phyloP scores from a whole-genome alignment of 1,140 invertebrate genomes.

The Apis cerana region DNA sequence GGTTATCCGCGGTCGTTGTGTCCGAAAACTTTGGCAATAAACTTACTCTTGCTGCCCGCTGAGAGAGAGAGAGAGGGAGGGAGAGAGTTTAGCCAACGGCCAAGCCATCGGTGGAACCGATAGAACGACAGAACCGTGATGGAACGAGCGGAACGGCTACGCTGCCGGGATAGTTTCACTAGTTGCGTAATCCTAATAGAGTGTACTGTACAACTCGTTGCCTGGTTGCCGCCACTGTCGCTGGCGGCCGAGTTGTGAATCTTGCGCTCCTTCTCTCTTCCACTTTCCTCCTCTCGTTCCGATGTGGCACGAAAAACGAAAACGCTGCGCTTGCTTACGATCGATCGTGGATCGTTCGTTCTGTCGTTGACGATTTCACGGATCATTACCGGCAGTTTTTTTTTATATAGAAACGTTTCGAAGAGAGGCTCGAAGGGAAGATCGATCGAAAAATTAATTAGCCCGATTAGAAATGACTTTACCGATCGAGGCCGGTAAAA shows the following conservation, averaged over 20 bases:
- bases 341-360: no score
- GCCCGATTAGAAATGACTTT: no score
- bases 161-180: conserved; percentile 73
- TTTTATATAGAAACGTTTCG: no score
- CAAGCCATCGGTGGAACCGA: conserved; percentile 35
- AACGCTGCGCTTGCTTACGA: no score
- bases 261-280: no score
- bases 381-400: no score
- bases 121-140: conserved; percentile 43
- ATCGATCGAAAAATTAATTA: no score
- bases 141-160: conserved; percentile 58
- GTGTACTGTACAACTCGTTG: conserved; percentile 14
- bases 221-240: conserved; percentile 23
- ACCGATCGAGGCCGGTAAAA: no score
- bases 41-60: conserved; percentile 68
- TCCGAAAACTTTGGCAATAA: conserved; percentile 82
- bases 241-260: conserved; percentile 10
- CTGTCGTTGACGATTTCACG: no score
- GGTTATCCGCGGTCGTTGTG: conserved; percentile 80
- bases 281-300: no score
- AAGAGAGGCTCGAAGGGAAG: no score
- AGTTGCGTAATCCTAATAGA: conserved; percentile 66
- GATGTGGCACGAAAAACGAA: no score
- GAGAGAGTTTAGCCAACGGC: not conserved
- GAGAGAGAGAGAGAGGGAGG: not conserved